Evolutionary conservation across 2,797 vertebrate species (phyloP).

Genomic region (Artibeus jamaicensis): DNA sequence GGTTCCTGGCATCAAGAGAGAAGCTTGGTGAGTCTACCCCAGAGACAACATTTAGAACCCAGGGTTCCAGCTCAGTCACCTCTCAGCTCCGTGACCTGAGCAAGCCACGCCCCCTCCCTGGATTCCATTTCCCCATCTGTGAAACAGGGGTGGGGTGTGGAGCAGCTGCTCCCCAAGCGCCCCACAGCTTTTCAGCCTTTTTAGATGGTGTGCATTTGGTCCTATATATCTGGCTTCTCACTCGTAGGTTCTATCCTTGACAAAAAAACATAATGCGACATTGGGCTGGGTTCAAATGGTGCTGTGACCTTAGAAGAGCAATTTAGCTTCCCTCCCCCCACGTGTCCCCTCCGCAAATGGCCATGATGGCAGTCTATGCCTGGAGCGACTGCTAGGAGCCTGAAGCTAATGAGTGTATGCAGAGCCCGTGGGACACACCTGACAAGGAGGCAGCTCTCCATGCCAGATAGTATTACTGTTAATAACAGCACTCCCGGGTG

Average conservation of each 20-base stretch:
- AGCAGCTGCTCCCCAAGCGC: neutral
- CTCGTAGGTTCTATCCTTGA: neutral
- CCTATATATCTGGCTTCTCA: neutral
- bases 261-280: neutral
- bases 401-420: too few relatives aligned
- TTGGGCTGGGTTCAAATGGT: neutral
- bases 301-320: neutral
- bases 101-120: neutral
- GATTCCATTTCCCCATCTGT: neutral
- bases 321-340: neutral
- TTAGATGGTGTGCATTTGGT: neutral
- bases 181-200: neutral
- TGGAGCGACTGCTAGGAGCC: neutral
- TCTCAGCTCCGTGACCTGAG: neutral
- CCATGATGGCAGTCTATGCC: rapidly evolving
- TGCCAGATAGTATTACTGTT: too few relatives aligned
- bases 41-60: neutral
- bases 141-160: too few relatives aligned
- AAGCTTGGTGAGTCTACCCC: neutral
- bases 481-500: too few relatives aligned
- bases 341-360: too few relatives aligned
- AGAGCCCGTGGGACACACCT: neutral
- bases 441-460: neutral
- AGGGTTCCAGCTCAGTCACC: neutral
- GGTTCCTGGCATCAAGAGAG: slow-evolving; percentile 71